Evolutionary conservation across 1,140 invertebrate genomes (phyloP).

Genomic region (Oppia nitens): DNA sequence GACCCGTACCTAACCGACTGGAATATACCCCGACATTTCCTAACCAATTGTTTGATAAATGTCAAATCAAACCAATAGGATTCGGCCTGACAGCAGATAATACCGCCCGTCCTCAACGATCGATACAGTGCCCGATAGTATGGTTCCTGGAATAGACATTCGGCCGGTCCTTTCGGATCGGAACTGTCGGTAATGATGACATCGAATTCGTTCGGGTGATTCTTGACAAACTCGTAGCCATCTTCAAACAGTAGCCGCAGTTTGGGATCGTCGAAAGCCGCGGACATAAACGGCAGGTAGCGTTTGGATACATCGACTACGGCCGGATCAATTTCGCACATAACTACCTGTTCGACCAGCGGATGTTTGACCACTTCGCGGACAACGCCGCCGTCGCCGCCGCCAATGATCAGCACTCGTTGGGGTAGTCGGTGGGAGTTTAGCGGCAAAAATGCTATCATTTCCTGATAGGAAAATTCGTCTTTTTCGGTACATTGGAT

Average conservation of each 20-base stretch:
- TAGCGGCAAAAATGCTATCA: constrained; percentile 85
- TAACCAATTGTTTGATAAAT: constrained; percentile 53
- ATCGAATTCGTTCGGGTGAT: constrained; percentile 71
- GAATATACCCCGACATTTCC: constrained; percentile 56
- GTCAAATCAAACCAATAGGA: constrained; percentile 72
- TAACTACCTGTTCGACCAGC: constrained; percentile 59
- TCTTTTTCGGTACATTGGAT: constrained; percentile 93
- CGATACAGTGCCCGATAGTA: constrained; percentile 74
- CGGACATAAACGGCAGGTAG: constrained; percentile 75
- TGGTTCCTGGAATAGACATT: constrained; percentile 48
- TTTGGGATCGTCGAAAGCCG: constrained; percentile 65
- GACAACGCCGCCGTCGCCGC: constrained; percentile 90
- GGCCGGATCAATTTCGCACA: constrained; percentile 84
- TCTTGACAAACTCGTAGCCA: constrained; percentile 84
- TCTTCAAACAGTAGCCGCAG: constrained; percentile 70
- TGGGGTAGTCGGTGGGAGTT: constrained; percentile 77
- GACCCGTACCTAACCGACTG: constrained; percentile 55
- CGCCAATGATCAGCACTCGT: constrained; percentile 74
- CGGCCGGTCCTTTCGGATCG: constrained; percentile 38
- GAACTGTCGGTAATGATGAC: constrained; percentile 97
- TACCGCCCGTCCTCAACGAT: constrained; percentile 63
- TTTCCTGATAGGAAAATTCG: constrained; percentile 97
- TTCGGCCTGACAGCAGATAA: constrained; percentile 72
- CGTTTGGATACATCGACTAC: constrained; percentile 84
- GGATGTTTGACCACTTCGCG: constrained; percentile 89